These are phyloP conservation scores for Podarcis cretensis DNA, from an alignment of 2,113 vertebrate species.

Conservation along the genomic window DNA sequence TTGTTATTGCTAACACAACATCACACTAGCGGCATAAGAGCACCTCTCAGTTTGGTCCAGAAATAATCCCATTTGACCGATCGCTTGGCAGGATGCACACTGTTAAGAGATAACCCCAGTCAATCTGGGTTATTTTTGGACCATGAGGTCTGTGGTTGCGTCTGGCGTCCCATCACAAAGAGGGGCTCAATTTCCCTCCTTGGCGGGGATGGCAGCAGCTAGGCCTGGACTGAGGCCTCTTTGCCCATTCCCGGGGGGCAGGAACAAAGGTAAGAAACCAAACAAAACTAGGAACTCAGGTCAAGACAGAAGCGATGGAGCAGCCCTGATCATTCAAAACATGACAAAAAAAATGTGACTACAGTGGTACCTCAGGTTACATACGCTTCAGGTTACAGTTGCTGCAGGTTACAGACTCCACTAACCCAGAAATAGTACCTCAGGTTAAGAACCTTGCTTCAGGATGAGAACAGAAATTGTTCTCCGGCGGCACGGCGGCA, in stretches of 20 bases:
- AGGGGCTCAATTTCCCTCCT: no score
- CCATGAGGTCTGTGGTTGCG: neutral
- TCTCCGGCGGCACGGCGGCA: no score
- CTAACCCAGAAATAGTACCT: no score
- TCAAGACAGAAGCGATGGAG: neutral
- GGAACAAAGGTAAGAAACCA: neutral
- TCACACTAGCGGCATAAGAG: neutral
- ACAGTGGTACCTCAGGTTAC: no score
- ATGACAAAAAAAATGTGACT: no score
- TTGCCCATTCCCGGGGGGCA: neutral
- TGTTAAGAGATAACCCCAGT: neutral
- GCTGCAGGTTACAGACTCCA: no score
- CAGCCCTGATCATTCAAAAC: neutral
- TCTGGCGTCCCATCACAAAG: no score
- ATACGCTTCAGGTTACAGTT: no score
- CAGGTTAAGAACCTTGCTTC: no score
- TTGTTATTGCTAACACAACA: neutral
- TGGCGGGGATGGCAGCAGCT: neutral
- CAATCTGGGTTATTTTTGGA: neutral
- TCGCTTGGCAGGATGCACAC: neutral
- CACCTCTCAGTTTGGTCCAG: neutral
- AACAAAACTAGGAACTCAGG: neutral
- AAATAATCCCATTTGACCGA: neutral
- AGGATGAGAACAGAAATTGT: no score
- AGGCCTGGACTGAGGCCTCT: neutral